These are phyloP conservation scores for Apogon hyalosoma DNA, from an alignment of 2,797 vertebrate genomes.

Conservation along the genomic window DNA sequence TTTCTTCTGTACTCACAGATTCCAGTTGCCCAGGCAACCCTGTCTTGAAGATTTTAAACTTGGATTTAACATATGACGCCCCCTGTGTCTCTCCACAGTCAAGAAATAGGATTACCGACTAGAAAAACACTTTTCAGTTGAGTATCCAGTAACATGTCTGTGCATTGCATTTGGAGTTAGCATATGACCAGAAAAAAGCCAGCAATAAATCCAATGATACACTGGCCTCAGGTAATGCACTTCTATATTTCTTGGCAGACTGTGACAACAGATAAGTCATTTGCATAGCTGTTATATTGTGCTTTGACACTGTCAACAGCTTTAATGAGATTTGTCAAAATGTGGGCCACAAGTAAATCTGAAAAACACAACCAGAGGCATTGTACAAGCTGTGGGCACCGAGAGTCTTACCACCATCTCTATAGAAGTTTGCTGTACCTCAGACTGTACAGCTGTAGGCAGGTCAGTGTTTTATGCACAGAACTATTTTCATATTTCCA, in stretches of 20 bases:
- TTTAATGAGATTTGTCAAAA: slow-evolving; percentile 82
- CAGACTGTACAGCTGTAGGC: slow-evolving; percentile 9
- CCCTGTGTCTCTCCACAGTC: slow-evolving; percentile 66
- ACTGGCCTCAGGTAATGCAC: slow-evolving; percentile 58
- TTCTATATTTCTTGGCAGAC: slow-evolving; percentile 59
- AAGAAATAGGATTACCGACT: slow-evolving; percentile 70
- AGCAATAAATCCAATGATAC: slow-evolving; percentile 48
- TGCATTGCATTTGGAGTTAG: slow-evolving; percentile 26
- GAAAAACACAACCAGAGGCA: slow-evolving; percentile 44
- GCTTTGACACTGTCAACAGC: slow-evolving; percentile 74
- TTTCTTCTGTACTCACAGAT: slow-evolving; percentile 64
- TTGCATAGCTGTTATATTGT: slow-evolving; percentile 77
- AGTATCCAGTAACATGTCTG: slow-evolving; percentile 44
- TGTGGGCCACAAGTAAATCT: slow-evolving; percentile 76
- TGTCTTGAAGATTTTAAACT: slow-evolving; percentile 80
- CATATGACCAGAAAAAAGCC: slow-evolving; percentile 36
- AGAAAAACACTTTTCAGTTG: slow-evolving; percentile 48
- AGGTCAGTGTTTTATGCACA: slow-evolving; percentile 33
- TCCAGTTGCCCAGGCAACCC: slow-evolving; percentile 84
- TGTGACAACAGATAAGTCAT: slow-evolving; percentile 69
- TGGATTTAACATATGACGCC: slow-evolving; percentile 69
- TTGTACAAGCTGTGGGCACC: slow-evolving; percentile 45
- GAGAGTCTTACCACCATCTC: slow-evolving; percentile 36
- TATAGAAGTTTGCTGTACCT: slow-evolving; percentile 23
- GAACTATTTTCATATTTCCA: slow-evolving; percentile 44